These are phyloP conservation scores for Dasysyrphus albostriatus DNA, from an alignment of 2,888 invertebrate genomes.

Conservation along the genomic window DNA sequence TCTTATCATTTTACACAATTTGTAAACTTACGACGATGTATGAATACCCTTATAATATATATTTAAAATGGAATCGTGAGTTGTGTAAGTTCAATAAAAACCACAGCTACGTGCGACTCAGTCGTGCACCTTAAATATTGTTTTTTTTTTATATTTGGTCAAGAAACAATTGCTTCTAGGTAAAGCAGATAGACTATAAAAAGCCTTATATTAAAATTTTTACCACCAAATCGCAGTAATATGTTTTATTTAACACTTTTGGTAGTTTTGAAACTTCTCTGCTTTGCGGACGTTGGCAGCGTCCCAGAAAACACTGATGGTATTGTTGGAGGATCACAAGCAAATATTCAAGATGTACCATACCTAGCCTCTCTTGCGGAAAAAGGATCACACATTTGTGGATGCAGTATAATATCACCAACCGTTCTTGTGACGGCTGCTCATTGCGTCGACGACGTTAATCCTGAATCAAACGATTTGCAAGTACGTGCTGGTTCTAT, in stretches of 20 bases:
- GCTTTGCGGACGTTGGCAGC: neutral
- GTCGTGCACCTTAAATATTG: too few relatives aligned
- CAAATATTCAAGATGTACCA: neutral
- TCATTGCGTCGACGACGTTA: neutral
- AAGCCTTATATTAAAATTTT: neutral
- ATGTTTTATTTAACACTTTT: constrained; percentile 1
- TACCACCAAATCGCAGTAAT: neutral
- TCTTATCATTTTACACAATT: too few relatives aligned
- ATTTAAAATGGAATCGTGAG: too few relatives aligned
- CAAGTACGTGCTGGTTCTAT: neutral
- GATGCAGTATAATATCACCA: neutral
- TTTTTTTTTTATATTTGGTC: neutral
- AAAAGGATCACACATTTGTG: constrained; percentile 10
- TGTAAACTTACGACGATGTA: too few relatives aligned
- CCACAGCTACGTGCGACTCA: too few relatives aligned
- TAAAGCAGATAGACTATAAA: neutral
- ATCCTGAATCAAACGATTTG: neutral
- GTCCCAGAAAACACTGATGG: neutral
- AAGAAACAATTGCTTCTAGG: neutral
- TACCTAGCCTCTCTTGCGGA: neutral
- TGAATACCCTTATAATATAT: too few relatives aligned
- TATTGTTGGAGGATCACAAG: neutral
- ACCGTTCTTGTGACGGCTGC: neutral
- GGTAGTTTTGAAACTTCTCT: neutral
- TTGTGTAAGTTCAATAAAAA: too few relatives aligned